Conservation (phyloP, 2,888 invertebrate genomes). For the Ernsta delagoae region DNA sequence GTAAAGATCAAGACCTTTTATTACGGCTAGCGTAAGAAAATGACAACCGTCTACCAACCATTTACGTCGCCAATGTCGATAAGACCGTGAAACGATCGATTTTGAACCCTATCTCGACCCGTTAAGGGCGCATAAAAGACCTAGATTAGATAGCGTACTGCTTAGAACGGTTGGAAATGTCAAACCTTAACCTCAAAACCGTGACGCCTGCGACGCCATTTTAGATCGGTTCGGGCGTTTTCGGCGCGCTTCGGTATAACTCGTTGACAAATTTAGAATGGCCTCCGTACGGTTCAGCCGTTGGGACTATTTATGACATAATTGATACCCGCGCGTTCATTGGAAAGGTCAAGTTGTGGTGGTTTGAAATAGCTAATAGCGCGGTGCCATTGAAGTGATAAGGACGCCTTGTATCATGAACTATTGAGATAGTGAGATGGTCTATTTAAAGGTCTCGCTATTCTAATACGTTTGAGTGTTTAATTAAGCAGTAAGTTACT, state of each 20-base stretch:
- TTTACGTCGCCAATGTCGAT: constrained; percentile 54
- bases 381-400: constrained; percentile 71
- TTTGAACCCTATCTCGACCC: constrained; percentile 52
- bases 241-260: constrained; percentile 62
- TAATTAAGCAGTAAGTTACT: not conserved
- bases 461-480: constrained; percentile 1
- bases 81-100: constrained; percentile 46
- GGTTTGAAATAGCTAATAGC: constrained; percentile 47
- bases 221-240: constrained; percentile 63
- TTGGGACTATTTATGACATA: constrained; percentile 45
- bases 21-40: constrained; percentile 62
- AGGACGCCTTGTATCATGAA: constrained; percentile 69
- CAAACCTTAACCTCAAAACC: constrained; percentile 85
- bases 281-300: constrained; percentile 43
- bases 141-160: constrained; percentile 43
- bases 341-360: constrained; percentile 53
- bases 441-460: constrained; percentile 39
- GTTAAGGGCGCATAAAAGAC: constrained; percentile 43
- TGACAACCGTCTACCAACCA: constrained; percentile 67
- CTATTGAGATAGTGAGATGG: constrained; percentile 54
- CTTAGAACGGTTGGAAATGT: constrained; percentile 76
- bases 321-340: constrained; percentile 40
- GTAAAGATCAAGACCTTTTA: constrained; percentile 81
- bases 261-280: constrained; percentile 54
- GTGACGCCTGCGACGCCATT: constrained; percentile 74